Evolutionary conservation across 2,888 invertebrate species (phyloP), one percentile per base, ranked within the genome.

Genomic region (Dorcus hopei): DNA sequence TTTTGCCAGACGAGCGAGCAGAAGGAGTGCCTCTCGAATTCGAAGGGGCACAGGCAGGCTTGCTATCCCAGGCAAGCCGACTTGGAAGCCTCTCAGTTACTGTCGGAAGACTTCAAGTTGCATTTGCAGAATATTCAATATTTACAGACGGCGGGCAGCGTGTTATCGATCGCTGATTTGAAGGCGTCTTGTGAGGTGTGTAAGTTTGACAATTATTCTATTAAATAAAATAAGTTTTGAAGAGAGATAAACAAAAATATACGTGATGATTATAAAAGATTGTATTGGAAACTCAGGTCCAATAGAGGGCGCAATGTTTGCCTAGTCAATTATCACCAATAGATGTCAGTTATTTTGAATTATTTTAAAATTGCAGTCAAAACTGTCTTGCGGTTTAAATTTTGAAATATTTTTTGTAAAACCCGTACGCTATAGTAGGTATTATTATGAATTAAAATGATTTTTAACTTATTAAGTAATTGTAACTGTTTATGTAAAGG

Each of bases 91-190:
- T 86, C 87, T 0, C 87, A 87, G 61, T 83, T 87, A 1, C 69
- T 89, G 0, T 87, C 87, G 0, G 88, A 88, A 72, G 89, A 89
- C 69, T 89, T 89, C 63, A 83, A 88, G 68, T 75, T 87, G 58
- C 89, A 89, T 72, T 75, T 89, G 62, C 88, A 88, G 19, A 88
- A 88, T 69, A 86, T 89, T 75, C 88, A 89, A 68, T 86, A 88
- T 72, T 72, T 89, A 6, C 88, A 89, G 66, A 89, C 87, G 62
- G 88, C 88, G 0, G 84, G 88, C 0, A 87, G 87, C 66, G 79
- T 86, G 0, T 72, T 89, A 3, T 80, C 83, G 0, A 76, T 87
- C n/a, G 79, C 82, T 39, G 86, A 88, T 59, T 71, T 89, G 49
- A 81, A 81, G 52, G 84, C 67, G 38, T 65, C 73, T 26, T 78